phyloP scores from a whole-genome alignment of 1,140 invertebrate genomes.

The Cydia fagiglandana region DNA sequence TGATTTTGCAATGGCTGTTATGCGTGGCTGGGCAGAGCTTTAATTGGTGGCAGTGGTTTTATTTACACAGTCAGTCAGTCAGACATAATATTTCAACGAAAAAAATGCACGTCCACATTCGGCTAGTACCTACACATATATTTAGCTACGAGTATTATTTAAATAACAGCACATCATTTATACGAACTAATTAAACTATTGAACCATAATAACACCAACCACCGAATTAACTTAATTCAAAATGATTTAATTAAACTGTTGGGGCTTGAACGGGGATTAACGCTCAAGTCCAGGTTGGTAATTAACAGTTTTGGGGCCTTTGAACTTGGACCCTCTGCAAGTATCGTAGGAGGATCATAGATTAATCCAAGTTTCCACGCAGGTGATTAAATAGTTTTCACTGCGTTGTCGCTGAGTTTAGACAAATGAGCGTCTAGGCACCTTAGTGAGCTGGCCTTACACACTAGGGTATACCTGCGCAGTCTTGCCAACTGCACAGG shows the following conservation, averaged over 20 bases:
- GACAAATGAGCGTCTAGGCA: no score
- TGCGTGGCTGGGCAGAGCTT: no score
- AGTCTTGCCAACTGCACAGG: no score
- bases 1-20: no score
- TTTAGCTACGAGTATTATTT: neutral
- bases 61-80: no score
- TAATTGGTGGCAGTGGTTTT: no score
- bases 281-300: constrained; percentile 8
- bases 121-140: no score
- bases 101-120: no score
- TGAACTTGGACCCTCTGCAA: constrained; percentile 18
- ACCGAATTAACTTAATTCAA: constrained; percentile 20
- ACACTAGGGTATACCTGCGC: no score
- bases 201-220: neutral
- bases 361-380: neutral
- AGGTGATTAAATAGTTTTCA: neutral
- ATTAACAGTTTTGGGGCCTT: constrained; percentile 20
- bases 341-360: neutral
- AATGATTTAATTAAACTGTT: constrained; percentile 27
- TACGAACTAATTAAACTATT: constrained; percentile 10
- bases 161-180: neutral
- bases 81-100: no score
- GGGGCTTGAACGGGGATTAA: constrained; percentile 21
- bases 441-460: no score
- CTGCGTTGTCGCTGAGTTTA: no score